Conservation (phyloP, 2,888 invertebrate species). For the Tetrapedia diversipes region DNA sequence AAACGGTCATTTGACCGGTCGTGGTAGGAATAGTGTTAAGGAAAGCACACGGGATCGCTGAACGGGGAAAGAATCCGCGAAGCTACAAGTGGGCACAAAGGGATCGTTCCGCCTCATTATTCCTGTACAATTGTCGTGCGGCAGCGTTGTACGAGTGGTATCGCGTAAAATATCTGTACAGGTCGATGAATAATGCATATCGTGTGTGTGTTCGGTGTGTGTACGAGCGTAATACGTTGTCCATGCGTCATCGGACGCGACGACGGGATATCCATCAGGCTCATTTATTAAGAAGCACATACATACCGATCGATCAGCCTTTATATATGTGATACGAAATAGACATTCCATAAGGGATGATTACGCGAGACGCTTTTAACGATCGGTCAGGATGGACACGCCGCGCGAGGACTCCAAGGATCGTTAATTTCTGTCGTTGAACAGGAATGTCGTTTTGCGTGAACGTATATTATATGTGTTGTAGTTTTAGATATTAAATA, state of each 20-base stretch:
- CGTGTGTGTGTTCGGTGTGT: background rate
- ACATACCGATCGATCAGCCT: slow-evolving; percentile 74
- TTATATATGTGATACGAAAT: slow-evolving; percentile 32
- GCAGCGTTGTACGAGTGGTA: slow-evolving; percentile 12
- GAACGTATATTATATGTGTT: too few species aligned
- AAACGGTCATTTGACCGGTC: too few species aligned
- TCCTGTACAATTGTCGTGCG: slow-evolving; percentile 11
- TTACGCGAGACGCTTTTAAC: slow-evolving; percentile 47
- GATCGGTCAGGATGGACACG: slow-evolving; percentile 10
- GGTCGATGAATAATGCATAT: slow-evolving; percentile 40
- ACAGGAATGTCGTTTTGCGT: too few species aligned
- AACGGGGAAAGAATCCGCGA: slow-evolving; percentile 11
- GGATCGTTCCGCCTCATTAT: slow-evolving; percentile 34
- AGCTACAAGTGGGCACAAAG: slow-evolving; percentile 35
- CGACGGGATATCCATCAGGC: slow-evolving; percentile 50
- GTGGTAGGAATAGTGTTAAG: too few species aligned
- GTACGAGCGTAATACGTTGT: slow-evolving; percentile 11
- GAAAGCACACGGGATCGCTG: background rate
- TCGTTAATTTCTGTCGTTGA: slow-evolving; percentile 22
- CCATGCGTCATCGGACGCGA: slow-evolving; percentile 38
- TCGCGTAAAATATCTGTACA: slow-evolving; percentile 38
- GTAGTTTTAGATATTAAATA: too few species aligned
- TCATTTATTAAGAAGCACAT: slow-evolving; percentile 74
- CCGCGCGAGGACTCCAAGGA: background rate
- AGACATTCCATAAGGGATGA: slow-evolving; percentile 49